Conservation (phyloP, 53 echinoderm and acorn worm species). For the Stichopus horrens region DNA sequence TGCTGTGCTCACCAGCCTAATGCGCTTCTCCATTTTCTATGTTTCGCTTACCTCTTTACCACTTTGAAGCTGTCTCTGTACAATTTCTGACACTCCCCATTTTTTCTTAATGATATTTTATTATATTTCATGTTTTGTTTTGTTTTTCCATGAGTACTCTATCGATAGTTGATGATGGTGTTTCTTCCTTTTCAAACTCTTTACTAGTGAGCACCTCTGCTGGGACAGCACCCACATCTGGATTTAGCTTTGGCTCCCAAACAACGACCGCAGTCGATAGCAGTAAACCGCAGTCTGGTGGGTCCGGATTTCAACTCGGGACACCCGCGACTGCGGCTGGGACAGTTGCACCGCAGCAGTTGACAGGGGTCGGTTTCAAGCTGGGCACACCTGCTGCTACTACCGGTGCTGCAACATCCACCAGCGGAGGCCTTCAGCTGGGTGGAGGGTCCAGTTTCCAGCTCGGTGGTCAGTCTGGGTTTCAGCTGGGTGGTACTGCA, state of each 20-base stretch:
- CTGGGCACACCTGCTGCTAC: conserved; percentile 41
- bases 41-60: not conserved
- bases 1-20: too few relatives aligned
- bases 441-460: not conserved
- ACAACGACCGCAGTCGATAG: conserved; percentile 18
- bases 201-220: not conserved
- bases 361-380: conserved; percentile 28
- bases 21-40: too few relatives aligned
- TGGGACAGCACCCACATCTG: conserved; percentile 8
- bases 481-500: conserved; percentile 3
- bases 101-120: not conserved
- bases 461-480: not conserved
- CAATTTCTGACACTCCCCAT: not conserved
- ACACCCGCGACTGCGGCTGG: not conserved
- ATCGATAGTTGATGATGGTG: too few relatives aligned
- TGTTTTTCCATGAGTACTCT: too few relatives aligned
- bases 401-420: conserved; percentile 5
- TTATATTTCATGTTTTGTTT: too few relatives aligned
- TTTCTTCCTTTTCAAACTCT: not conserved
- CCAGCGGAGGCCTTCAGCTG: conserved; percentile 14
- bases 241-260: conserved; percentile 47
- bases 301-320: not conserved
- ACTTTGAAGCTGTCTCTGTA: not conserved
- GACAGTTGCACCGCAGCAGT: not conserved
- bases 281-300: not conserved